A percentile compares a stretch with the other conserved stretches of the same genome.
Evolutionary conservation across 2,888 invertebrate genomes (phyloP).

Genomic region (Oscheius sp.): DNA sequence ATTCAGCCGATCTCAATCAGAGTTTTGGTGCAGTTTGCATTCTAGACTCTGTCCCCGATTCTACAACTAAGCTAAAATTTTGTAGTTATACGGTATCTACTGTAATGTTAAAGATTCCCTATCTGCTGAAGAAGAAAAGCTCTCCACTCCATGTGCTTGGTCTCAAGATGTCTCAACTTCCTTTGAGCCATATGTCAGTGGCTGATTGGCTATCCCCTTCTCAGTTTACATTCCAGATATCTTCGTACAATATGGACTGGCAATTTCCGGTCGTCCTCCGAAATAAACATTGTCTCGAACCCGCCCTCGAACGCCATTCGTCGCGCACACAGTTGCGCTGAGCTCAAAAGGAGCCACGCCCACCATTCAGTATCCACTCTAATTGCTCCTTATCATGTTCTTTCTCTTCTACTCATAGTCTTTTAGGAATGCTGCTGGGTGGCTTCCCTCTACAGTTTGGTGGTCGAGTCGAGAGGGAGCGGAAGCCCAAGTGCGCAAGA

Average conservation of each 20-base stretch:
- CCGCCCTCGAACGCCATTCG: conserved; percentile 32
- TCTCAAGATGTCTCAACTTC: conserved; percentile 8
- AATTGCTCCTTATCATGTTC: conserved; percentile 8
- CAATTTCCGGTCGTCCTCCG: conserved; percentile 39
- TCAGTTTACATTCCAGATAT: conserved; percentile 39
- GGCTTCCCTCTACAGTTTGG: conserved; percentile 50
- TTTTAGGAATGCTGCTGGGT: conserved; percentile 43
- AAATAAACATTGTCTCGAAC: conserved; percentile 26
- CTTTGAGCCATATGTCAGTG: conserved; percentile 25
- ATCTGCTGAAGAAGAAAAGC: too few relatives aligned
- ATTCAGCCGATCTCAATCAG: too few relatives aligned
- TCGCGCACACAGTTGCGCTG: not conserved
- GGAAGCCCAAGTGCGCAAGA: conserved; percentile 63
- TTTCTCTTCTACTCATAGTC: not conserved
- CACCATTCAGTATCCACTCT: conserved; percentile 20
- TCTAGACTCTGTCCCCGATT: too few relatives aligned
- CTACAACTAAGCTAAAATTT: too few relatives aligned
- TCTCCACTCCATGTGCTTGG: not conserved
- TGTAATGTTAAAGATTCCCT: too few relatives aligned
- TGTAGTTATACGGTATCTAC: too few relatives aligned
- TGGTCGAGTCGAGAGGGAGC: conserved; percentile 56
- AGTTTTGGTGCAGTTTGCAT: too few relatives aligned
- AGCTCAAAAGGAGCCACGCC: conserved; percentile 11
- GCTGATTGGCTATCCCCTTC: conserved; percentile 31
- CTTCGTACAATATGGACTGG: conserved; percentile 37